These are phyloP conservation scores for Oryctes rhinoceros DNA, from an alignment of 1,140 invertebrate genomes.

Conservation along the genomic window DNA sequence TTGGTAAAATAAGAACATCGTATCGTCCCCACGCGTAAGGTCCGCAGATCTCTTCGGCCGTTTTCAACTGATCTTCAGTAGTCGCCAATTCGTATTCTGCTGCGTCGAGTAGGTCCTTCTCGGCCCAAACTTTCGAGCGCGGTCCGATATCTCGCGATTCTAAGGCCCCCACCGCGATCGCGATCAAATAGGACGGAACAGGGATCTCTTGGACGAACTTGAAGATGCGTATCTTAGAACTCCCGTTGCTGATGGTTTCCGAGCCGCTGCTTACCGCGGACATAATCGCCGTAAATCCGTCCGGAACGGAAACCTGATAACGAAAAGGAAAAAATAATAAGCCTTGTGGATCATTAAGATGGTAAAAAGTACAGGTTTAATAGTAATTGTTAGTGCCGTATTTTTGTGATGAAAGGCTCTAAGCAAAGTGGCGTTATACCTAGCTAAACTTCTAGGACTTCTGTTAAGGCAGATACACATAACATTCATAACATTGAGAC, in stretches of 20 bases:
- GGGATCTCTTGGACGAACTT: constrained; percentile 81
- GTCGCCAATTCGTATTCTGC: constrained; percentile 89
- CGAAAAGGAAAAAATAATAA: constrained; percentile 79
- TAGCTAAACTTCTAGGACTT: too few relatives aligned
- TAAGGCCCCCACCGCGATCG: constrained; percentile 86
- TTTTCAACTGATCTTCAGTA: constrained; percentile 83
- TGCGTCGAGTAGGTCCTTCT: constrained; percentile 84
- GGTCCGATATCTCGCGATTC: constrained; percentile 81
- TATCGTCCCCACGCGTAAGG: constrained; percentile 88
- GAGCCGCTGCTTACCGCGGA: constrained; percentile 75
- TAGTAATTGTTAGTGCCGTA: too few relatives aligned
- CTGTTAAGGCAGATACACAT: too few relatives aligned
- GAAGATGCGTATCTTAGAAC: constrained; percentile 61
- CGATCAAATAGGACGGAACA: constrained; percentile 81
- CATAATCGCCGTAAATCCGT: constrained; percentile 85
- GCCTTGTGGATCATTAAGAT: too few relatives aligned
- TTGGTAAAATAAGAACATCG: constrained; percentile 91
- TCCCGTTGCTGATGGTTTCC: constrained; percentile 51
- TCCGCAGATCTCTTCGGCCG: constrained; percentile 84
- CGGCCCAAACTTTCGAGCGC: constrained; percentile 86
- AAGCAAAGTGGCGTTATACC: too few relatives aligned
- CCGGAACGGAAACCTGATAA: constrained; percentile 79
- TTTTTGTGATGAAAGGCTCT: too few relatives aligned
- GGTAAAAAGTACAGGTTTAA: too few relatives aligned
- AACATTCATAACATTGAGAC: too few relatives aligned